These are phyloP conservation scores for Labroides dimidiatus DNA, from an alignment of 2,797 vertebrate species.

Conservation along the genomic window DNA sequence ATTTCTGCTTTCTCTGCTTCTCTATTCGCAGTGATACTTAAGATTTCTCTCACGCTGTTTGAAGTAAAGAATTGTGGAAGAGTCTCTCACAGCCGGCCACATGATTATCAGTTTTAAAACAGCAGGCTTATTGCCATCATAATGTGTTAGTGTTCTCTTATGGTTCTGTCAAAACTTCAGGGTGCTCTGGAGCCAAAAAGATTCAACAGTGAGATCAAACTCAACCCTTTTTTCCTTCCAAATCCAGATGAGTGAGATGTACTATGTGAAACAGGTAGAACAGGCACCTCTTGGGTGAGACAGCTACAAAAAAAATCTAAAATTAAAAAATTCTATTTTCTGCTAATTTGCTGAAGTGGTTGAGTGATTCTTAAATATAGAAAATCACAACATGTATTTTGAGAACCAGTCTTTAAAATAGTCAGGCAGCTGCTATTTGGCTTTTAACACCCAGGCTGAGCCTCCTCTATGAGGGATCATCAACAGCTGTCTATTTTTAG, in stretches of 20 bases:
- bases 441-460: background rate
- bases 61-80: constrained; percentile 7
- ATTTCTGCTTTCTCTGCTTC: background rate
- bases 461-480: background rate
- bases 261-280: background rate
- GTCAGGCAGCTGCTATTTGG: background rate
- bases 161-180: background rate
- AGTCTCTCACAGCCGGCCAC: constrained; percentile 14
- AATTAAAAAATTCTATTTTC: no score
- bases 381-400: no score
- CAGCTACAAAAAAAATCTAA: background rate
- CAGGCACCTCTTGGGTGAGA: background rate
- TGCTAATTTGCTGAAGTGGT: no score
- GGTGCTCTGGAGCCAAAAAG: background rate
- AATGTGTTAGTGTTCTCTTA: background rate
- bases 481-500: background rate
- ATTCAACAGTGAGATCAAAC: background rate
- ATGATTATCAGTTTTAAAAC: constrained; percentile 14
- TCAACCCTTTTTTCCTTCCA: background rate
- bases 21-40: constrained; percentile 7
- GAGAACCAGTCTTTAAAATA: background rate
- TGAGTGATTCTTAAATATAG: no score
- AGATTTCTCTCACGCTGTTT: background rate
- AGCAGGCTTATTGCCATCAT: background rate
- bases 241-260: no score